These are phyloP conservation scores for Hestina assimilis DNA, from an alignment of 1,140 invertebrate species.

Conservation along the genomic window DNA sequence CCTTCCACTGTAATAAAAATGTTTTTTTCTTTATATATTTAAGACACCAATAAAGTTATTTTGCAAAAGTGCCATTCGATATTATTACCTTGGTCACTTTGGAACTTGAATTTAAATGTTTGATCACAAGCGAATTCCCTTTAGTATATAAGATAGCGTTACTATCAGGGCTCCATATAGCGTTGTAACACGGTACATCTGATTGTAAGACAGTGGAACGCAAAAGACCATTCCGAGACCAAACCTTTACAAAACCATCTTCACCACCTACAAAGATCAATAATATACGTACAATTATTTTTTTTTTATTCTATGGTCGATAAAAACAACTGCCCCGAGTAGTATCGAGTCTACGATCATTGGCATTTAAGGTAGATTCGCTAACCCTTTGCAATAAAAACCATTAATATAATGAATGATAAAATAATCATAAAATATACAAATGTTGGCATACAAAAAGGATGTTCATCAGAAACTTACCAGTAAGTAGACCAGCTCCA, in stretches of 20 bases:
- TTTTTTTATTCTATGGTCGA: no score
- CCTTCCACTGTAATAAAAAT: conserved; percentile 89
- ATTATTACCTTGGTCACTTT: conserved; percentile 89
- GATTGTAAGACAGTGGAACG: conserved; percentile 93
- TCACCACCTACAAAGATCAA: conserved; percentile 86
- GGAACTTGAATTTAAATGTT: conserved; percentile 92
- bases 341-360: no score
- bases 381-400: no score
- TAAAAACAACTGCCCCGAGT: no score
- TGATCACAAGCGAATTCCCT: conserved; percentile 91
- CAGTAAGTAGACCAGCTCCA: conserved; percentile 93
- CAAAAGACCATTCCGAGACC: conserved; percentile 97
- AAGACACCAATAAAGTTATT: not conserved
- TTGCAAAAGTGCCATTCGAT: not conserved
- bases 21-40: not conserved
- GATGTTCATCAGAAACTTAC: no score
- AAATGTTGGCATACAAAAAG: no score
- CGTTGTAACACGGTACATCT: conserved; percentile 87
- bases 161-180: conserved; percentile 93
- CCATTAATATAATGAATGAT: no score
- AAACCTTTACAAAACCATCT: conserved; percentile 97
- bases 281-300: not conserved
- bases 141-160: conserved; percentile 91
- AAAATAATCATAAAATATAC: no score
- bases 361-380: no score